Percentiles rank a stretch among this genome's conserved stretches.
phyloP scores from a whole-genome alignment of 2,888 invertebrate genomes.

The Podabrus alpinus region DNA sequence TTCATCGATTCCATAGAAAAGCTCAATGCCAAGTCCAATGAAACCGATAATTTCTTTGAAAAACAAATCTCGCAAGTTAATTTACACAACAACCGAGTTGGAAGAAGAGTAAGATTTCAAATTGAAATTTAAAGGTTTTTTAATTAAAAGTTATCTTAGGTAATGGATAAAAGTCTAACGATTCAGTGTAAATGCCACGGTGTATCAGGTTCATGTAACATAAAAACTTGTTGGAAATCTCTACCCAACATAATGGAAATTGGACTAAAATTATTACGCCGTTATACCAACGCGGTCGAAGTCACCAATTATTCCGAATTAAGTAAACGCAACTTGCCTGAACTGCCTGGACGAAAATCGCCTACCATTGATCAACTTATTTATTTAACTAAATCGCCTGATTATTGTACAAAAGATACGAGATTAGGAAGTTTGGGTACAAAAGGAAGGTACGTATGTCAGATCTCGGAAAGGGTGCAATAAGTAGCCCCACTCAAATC shows the following conservation, averaged over 20 bases:
- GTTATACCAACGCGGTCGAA: conserved; percentile 63
- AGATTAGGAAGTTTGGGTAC: conserved; percentile 78
- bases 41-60: not conserved
- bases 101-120: conserved; percentile 65
- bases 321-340: conserved; percentile 41
- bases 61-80: conserved; percentile 70
- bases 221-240: conserved; percentile 81
- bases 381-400: conserved; percentile 79
- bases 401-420: conserved; percentile 78
- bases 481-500: too few relatives aligned
- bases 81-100: conserved; percentile 77
- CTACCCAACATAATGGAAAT: conserved; percentile 64
- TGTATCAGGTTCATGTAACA: conserved; percentile 81
- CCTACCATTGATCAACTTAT: conserved; percentile 66
- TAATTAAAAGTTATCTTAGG: conserved; percentile 54
- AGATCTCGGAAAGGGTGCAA: too few relatives aligned
- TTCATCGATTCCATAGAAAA: conserved; percentile 71
- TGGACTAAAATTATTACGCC: conserved; percentile 61
- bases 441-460: conserved; percentile 66
- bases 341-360: conserved; percentile 47
- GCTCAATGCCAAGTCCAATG: conserved; percentile 25
- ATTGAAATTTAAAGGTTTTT: not conserved
- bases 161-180: conserved; percentile 63
- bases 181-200: conserved; percentile 83
- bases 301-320: conserved; percentile 39